Evolutionary conservation across 2,888 invertebrate species (phyloP).

Genomic region (Cistogaster globosa): DNA sequence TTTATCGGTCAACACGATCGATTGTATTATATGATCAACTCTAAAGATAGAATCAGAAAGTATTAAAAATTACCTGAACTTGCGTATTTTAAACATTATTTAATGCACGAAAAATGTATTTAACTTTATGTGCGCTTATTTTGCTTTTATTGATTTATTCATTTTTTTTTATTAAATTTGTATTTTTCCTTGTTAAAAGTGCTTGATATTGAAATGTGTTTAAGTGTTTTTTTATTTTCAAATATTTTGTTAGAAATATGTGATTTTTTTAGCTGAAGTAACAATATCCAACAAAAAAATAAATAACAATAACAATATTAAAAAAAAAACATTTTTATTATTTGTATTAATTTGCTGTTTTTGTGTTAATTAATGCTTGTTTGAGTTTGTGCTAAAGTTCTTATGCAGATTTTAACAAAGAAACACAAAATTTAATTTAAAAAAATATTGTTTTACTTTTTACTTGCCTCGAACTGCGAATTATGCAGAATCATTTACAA

Average conservation of each 20-base stretch:
- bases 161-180: conserved; percentile 10
- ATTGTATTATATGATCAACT: no score
- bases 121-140: conserved; percentile 28
- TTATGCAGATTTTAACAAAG: conserved; percentile 22
- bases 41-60: no score
- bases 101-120: conserved; percentile 15
- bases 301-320: no score
- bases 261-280: conserved; percentile 29
- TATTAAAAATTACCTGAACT: no score
- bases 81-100: no score
- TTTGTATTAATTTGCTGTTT: conserved; percentile 44
- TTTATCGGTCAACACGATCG: no score
- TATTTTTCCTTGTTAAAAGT: background rate
- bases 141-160: conserved; percentile 3
- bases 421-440: background rate
- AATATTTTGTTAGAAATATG: background rate
- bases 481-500: conserved; percentile 79
- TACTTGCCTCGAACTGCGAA: conserved; percentile 13
- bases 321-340: background rate
- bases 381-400: conserved; percentile 54
- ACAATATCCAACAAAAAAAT: background rate
- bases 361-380: conserved; percentile 35
- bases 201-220: conserved; percentile 29
- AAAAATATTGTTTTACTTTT: conserved; percentile 17
- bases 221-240: conserved; percentile 39